These are phyloP conservation scores for Mastacembelus armatus DNA, from an alignment of 2,797 vertebrate species.

Conservation along the genomic window DNA sequence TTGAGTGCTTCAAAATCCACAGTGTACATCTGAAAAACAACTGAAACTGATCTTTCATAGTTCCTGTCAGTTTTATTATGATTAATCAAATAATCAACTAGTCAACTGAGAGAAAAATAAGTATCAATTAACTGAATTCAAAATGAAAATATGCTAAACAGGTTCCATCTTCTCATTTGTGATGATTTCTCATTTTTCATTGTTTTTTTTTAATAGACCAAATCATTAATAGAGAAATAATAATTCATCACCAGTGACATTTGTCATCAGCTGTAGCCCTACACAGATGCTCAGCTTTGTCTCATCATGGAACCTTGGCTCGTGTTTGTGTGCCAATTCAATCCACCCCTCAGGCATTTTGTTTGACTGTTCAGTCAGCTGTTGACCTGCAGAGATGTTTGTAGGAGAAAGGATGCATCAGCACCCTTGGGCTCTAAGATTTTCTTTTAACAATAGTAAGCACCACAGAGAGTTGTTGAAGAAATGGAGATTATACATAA, in stretches of 20 bases:
- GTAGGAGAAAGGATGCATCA: slow-evolving; percentile 31
- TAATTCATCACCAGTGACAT: no score
- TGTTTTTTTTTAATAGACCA: no score
- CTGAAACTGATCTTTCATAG: no score
- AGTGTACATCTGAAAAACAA: no score
- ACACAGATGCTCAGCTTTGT: background rate
- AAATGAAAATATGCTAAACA: no score
- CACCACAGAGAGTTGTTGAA: background rate
- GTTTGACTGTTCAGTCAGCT: slow-evolving; percentile 42
- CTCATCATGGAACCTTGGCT: background rate
- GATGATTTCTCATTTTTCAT: no score
- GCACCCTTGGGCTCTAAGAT: slow-evolving; percentile 14
- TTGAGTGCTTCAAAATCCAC: no score
- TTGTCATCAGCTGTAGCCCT: background rate
- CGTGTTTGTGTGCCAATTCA: slow-evolving; percentile 26
- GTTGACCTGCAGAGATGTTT: slow-evolving; percentile 43
- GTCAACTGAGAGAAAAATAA: no score
- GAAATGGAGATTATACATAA: slow-evolving; percentile 6
- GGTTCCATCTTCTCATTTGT: no score
- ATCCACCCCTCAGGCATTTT: slow-evolving; percentile 7
- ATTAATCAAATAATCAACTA: background rate
- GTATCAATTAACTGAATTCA: no score
- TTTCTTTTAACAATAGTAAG: slow-evolving; percentile 15
- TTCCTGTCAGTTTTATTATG: no score
- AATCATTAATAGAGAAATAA: no score